Evolutionary conservation across 2,113 vertebrate species (phyloP), one percentile per base, ranked within the genome.

Genomic region (Callaeas wilsoni): DNA sequence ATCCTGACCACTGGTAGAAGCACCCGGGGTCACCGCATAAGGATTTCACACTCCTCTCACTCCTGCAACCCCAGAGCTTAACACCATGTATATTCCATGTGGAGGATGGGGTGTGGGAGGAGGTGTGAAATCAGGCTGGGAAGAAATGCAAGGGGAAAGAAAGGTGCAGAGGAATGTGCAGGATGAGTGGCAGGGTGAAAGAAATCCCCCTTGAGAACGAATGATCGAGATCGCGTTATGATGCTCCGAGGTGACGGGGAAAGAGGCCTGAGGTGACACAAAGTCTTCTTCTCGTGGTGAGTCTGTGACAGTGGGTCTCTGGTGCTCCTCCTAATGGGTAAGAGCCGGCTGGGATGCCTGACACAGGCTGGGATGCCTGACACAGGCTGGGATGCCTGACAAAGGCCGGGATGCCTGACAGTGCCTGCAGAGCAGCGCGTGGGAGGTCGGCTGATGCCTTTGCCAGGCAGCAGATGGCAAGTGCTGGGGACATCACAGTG

Each of bases 401-500:
- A 67, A 16, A 33, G 23, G 70, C 70, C 78, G 56, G 52, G 56
- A 65, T 44, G 70, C 62, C 63, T 5, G 0, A 32, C 6, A 22
- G 21, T 1, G 10, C 47, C 35, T 86, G 92, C 59, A 29, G 82
- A 91, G 50, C 19, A 19, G 87, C 20, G 30, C 1, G 55, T 74
- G 90, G 75, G 90, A 94, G 85, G 85, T 90, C n/a, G 71, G 64
- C 60, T 26, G 59, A 23, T 21, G 64, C 32, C 84, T 96, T 15
- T 92, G 91, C 86, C 90, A 94, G 76, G 83, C 83, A 94, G 90
- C 90, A 93, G 94, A 95, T 86, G 91, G 78, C 25, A 87, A 67
- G 64, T 1, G 23, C 82, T 68, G 71, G 39, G 78, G 87, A 84
- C 75, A 74, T 10, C 8, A 52, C 85, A 71, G 75, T 4, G 3